Conservation (phyloP, 2,113 vertebrate species). For the Saccopteryx leptura region DNA sequence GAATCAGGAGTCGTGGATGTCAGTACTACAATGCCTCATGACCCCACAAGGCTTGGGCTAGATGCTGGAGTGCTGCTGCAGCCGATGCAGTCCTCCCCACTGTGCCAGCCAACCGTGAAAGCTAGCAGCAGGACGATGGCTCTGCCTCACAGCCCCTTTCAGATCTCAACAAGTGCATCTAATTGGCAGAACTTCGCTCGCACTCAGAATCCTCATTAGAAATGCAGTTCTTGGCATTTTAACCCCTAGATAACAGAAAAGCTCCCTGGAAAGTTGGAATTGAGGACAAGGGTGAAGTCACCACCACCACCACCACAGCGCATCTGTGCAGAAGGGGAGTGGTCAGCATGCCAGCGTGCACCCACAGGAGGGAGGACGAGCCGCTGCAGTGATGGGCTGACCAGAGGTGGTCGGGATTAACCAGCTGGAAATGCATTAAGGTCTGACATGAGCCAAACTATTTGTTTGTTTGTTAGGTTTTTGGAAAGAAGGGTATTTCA, state of each 20-base stretch:
- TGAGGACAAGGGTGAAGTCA: background rate
- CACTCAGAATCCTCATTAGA: background rate
- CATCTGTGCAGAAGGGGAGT: rapidly evolving
- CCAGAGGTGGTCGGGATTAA: background rate
- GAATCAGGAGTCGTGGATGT: background rate
- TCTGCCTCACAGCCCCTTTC: background rate
- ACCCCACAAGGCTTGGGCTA: background rate
- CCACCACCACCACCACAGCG: background rate
- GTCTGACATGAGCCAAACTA: background rate
- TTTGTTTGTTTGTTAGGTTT: background rate
- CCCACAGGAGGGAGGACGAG: background rate
- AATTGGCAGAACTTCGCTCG: background rate
- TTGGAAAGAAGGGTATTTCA: background rate
- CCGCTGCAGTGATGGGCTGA: background rate
- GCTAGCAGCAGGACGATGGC: background rate
- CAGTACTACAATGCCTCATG: background rate
- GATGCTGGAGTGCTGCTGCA: background rate
- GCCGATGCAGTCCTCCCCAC: background rate
- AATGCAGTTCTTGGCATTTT: background rate
- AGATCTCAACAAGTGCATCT: background rate
- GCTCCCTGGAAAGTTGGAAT: background rate
- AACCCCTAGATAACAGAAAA: background rate
- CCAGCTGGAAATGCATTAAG: background rate
- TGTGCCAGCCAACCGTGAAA: background rate
- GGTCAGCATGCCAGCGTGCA: rapidly evolving